Evolutionary conservation across 2,888 invertebrate genomes (phyloP), one percentile per base, ranked within the genome.

Genomic region (Drosophila silvestris): DNA sequence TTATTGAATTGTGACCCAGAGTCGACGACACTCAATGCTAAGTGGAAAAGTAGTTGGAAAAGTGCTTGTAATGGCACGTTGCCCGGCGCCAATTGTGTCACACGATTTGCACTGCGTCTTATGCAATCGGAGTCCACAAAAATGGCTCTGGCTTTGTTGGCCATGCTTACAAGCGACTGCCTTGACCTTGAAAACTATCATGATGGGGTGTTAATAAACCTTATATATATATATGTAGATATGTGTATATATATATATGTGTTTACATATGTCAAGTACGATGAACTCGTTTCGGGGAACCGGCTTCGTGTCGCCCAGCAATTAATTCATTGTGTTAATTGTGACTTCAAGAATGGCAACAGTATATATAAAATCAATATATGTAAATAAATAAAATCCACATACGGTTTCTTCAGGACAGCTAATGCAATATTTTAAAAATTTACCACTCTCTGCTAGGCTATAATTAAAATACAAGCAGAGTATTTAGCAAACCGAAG

Each of bases 131-230:
- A 33, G 22, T 35, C 16, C 33, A 30, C 30, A n/a, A 35, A 57
- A 61, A 81, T 73, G 81, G 47, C 53, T 41, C 61, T 53, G 26
- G 26, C 47, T 47, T 50, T 44, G 72, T 56, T 58, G 28, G 41
- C 32, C 51, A 52, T 47, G 52, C 44, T 68, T 54, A 19, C 50
- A 5, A 9, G 39, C 39, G 53, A 32, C 47, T 63, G 32, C 41
- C 56, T 28, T 60, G 84, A 78, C 84, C 83, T 68, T 86, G 81
- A 81, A 81, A 68, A 44, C 35, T 14, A n/a, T 72, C 50, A 61
- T 67, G 79, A 53, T 54, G 52, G 67, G 35, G 65, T 70, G 81
- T 47, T 59, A 74, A 70, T 59, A 44, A 47, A 32, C 30, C 47
- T 28, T 44, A 57, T 53, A 52, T 52, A 57, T 53, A 52, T 52